Evolutionary conservation across 2,888 invertebrate genomes (phyloP).

Genomic region (Apoda limacodes): DNA sequence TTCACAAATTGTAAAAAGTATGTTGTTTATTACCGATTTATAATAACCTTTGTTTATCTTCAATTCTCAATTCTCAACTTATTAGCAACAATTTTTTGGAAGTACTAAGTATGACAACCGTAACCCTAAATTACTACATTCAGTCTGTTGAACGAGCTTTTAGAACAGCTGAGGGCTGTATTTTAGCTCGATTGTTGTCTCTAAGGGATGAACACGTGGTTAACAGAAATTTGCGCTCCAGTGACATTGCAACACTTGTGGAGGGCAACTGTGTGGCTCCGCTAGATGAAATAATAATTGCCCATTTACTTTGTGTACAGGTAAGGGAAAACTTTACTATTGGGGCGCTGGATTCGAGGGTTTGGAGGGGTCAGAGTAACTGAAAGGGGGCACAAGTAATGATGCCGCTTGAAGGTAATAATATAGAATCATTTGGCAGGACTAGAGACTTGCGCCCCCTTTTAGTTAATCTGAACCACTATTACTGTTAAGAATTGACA

Average conservation of each 20-base stretch:
- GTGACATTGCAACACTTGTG: constrained; percentile 77
- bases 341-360: constrained; percentile 51
- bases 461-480: no score
- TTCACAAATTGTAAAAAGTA: no score
- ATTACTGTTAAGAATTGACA: no score
- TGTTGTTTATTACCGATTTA: no score
- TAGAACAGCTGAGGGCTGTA: constrained; percentile 72
- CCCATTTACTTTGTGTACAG: constrained; percentile 78
- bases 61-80: no score
- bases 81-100: no score
- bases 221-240: constrained; percentile 76
- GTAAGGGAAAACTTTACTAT: constrained; percentile 36
- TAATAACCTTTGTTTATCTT: no score
- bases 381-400: no score
- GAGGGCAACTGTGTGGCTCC: constrained; percentile 78
- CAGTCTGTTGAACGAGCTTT: constrained; percentile 71
- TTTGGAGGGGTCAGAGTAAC: no score
- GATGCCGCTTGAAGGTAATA: no score
- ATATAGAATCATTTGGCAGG: no score
- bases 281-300: constrained; percentile 79
- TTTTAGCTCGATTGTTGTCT: constrained; percentile 72
- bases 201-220: constrained; percentile 79
- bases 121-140: constrained; percentile 49
- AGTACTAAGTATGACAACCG: constrained; percentile 33
- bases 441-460: no score